These are phyloP conservation scores for Pteromalus puparum DNA, from an alignment of 1,140 invertebrate genomes.

Conservation along the genomic window DNA sequence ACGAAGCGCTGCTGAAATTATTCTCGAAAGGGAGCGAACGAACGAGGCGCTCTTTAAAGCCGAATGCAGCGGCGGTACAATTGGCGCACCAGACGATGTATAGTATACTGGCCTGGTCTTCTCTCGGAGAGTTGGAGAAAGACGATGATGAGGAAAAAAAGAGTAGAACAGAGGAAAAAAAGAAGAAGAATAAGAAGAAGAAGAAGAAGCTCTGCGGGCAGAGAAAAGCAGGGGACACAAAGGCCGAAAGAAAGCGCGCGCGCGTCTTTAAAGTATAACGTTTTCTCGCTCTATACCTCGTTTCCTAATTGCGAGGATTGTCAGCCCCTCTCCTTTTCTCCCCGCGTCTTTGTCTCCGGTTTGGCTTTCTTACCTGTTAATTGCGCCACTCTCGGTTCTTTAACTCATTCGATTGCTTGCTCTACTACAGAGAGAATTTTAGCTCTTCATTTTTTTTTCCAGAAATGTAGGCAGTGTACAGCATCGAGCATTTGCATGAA, in stretches of 20 bases:
- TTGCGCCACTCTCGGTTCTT: constrained; percentile 7
- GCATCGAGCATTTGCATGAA: not conserved
- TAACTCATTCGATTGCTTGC: constrained; percentile 38
- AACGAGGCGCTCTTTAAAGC: constrained; percentile 3
- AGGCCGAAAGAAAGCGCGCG: not conserved
- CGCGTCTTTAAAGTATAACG: constrained; percentile 18
- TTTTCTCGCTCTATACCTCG: constrained; percentile 11
- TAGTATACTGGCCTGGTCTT: not conserved
- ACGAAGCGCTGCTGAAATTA: not conserved
- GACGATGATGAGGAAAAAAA: not conserved
- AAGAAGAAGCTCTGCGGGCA: constrained; percentile 1
- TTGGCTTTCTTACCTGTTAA: constrained; percentile 35
- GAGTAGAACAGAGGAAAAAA: not conserved
- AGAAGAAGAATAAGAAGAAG: not conserved
- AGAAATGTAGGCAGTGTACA: not conserved
- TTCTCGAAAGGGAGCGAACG: not conserved
- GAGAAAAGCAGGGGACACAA: constrained; percentile 7
- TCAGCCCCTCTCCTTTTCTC: not conserved
- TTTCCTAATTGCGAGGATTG: constrained; percentile 49
- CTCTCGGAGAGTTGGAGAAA: not conserved
- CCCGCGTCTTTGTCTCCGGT: not conserved
- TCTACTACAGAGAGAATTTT: not conserved
- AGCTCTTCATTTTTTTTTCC: too few relatives aligned
- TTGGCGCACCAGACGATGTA: not conserved
- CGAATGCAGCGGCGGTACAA: not conserved